Evolutionary conservation across 2,797 vertebrate species (phyloP), one percentile per base, ranked within the genome.

Genomic region (Anguilla obscura): DNA sequence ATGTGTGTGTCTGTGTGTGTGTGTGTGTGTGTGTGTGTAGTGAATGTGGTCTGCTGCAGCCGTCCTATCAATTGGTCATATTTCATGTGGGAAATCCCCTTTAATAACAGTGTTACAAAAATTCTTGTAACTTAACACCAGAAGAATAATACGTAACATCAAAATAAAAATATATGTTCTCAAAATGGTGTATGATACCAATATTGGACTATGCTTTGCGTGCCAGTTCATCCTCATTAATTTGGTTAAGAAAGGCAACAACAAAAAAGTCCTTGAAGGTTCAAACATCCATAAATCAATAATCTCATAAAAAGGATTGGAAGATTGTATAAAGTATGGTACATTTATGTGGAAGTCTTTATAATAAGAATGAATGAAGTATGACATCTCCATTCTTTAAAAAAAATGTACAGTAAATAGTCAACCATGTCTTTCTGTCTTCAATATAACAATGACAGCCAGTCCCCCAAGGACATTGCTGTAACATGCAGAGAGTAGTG

Each of bases 21-120:
- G 21, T 18, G 50, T 79, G 1, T 50, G 14, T 84, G 58, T 84
- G n/a, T 52, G 14, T 45, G 27, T 21, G 33, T 12, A 24, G 48
- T 45, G 14, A 21, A 27, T 58, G 36, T 86, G 80, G 92, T 91
- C 93, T 93, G 92, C 93, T 93, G 92, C 88, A 85, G 24, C n/a
- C 54, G 92, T 89, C 94, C 91, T 84, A 56, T 93, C 94, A 94
- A 94, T 93, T 27, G n/a, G 63, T n/a, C n/a, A 69, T 69, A 69
- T 69, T 58, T 58, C 56, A 58, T 58, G 56, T 58, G 56, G 56
- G 56, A 58, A 58, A 58, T 1, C 16, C 56, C 50, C 50, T 12
- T 52, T 52, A 52, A 52, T 52, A 52, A 52, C 50, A 52, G 50
- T 52, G 10, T 52, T 52, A 52, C 50, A 52, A 52, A 52, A 12